Percentiles rank a stretch among this genome's conserved stretches.
Conservation (phyloP, 2,113 vertebrate genomes). For the Onychostruthus taczanowskii region DNA sequence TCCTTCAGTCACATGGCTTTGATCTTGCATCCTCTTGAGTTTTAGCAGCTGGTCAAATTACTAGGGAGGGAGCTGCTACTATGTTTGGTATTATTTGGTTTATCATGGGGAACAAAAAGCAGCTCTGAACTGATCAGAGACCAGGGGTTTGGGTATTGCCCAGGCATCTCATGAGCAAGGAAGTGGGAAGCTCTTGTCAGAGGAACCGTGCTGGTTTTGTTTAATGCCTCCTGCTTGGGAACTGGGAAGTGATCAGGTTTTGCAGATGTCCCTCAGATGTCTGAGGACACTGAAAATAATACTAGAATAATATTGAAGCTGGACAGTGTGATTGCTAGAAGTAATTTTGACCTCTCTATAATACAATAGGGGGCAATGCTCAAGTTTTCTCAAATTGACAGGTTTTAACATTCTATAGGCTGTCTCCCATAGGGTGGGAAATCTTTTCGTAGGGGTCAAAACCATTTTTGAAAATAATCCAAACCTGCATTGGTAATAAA, state of each 20-base stretch:
- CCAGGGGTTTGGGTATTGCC: background rate
- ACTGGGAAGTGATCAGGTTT: background rate
- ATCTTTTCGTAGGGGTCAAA: background rate
- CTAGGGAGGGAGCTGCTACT: background rate
- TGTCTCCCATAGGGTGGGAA: background rate
- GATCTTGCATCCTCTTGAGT: background rate
- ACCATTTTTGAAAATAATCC: background rate
- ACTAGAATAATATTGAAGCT: background rate
- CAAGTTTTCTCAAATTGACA: background rate
- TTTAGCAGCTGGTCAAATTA: background rate
- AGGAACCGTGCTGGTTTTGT: background rate
- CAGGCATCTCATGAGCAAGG: rapidly evolving
- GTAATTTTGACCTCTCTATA: background rate
- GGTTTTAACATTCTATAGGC: background rate
- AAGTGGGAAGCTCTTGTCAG: background rate
- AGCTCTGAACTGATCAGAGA: background rate
- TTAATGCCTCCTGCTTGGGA: background rate
- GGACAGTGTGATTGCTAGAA: background rate
- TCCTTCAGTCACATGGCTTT: background rate
- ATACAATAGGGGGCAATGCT: background rate
- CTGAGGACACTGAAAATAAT: background rate
- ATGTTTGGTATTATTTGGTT: background rate
- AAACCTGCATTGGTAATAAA: background rate
- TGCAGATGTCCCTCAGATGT: background rate
- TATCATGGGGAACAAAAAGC: background rate